A percentile compares a stretch with the other conserved stretches of the same genome.
These are phyloP conservation scores for Liparis tanakae DNA, from an alignment of 2,797 vertebrate genomes.

Conservation along the genomic window DNA sequence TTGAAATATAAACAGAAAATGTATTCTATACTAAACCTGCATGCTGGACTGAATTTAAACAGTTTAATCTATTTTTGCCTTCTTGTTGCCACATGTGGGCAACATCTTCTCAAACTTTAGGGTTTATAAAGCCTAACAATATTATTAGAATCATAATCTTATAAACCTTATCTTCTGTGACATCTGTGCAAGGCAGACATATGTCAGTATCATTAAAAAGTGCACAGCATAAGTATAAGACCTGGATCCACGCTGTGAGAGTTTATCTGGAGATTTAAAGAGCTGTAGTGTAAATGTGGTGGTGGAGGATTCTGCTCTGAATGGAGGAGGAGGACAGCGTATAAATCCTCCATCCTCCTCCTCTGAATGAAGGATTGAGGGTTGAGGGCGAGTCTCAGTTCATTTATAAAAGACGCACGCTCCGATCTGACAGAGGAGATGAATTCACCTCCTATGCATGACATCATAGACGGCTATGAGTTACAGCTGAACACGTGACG, in stretches of 20 bases:
- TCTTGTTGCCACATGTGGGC: neutral
- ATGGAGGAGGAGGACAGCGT: slow-evolving; percentile 39
- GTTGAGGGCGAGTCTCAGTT: slow-evolving; percentile 10
- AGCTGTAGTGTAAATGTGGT: slow-evolving; percentile 20
- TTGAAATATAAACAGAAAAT: neutral
- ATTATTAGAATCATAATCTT: neutral
- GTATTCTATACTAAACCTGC: slow-evolving; percentile 18
- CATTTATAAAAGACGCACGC: slow-evolving; percentile 15
- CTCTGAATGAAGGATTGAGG: slow-evolving; percentile 36
- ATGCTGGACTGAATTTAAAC: slow-evolving; percentile 14
- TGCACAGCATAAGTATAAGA: neutral
- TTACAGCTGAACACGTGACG: neutral
- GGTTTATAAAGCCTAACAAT: neutral
- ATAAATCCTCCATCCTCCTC: slow-evolving; percentile 34
- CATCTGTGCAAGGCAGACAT: slow-evolving; percentile 5
- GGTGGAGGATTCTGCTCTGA: slow-evolving; percentile 17
- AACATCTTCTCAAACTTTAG: neutral
- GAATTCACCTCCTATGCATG: neutral
- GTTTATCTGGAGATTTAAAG: slow-evolving; percentile 18
- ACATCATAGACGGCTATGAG: neutral
- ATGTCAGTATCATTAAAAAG: slow-evolving; percentile 2
- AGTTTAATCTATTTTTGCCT: neutral
- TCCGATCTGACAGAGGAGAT: neutral
- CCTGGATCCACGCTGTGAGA: slow-evolving; percentile 21
- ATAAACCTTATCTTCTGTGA: slow-evolving; percentile 6